phyloP scores from a whole-genome alignment of 2,113 vertebrate species.

The Myrmophylax atrothorax region DNA sequence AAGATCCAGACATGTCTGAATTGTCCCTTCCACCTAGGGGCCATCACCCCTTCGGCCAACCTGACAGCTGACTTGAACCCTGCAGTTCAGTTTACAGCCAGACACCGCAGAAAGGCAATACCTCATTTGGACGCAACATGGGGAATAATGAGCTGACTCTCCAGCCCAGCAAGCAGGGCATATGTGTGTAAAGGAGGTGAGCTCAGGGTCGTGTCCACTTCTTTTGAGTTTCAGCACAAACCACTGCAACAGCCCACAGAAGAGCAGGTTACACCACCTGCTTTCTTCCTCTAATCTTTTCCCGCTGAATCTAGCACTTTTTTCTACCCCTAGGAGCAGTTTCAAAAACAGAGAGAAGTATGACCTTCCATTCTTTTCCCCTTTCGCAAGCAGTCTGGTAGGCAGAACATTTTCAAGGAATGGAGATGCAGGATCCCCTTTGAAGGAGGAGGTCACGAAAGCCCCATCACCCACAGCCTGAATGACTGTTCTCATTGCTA shows the following conservation, averaged over 20 bases:
- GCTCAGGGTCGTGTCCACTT: neutral
- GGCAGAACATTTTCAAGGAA: neutral
- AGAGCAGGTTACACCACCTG: neutral
- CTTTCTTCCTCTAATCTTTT: neutral
- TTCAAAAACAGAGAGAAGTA: neutral
- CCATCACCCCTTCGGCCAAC: neutral
- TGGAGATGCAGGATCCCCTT: fast-evolving
- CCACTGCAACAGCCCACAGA: neutral
- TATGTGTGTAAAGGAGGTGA: neutral
- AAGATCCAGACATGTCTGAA: neutral
- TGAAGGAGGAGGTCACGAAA: neutral
- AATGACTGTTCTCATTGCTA: neutral
- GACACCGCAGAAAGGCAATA: neutral
- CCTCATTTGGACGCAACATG: neutral
- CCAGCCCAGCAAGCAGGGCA: neutral
- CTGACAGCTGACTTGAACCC: neutral
- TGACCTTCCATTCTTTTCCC: neutral
- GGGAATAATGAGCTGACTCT: neutral
- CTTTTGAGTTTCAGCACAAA: neutral
- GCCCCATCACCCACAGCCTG: neutral
- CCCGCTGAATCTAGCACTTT: neutral
- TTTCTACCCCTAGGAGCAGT: neutral
- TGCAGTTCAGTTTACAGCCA: neutral
- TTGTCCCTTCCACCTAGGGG: neutral
- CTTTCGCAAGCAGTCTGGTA: neutral